Evolutionary conservation across 2,888 invertebrate species (phyloP).

Genomic region (Globia sparganii): DNA sequence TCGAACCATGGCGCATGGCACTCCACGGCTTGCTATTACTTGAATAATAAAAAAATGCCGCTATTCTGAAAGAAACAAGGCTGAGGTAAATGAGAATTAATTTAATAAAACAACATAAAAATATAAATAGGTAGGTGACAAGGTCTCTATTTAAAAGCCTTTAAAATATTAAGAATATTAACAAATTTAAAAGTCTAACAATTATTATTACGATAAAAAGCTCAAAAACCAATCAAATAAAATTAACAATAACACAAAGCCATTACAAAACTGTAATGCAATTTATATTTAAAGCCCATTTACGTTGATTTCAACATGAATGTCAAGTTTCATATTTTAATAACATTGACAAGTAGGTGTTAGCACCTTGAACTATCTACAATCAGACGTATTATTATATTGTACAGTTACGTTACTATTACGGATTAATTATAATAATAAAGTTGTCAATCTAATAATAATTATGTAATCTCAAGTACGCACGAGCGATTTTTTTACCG

Average conservation of each 20-base stretch:
- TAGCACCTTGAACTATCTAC: conserved; percentile 46
- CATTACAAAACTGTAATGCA: conserved; percentile 12
- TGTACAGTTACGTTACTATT: conserved; percentile 34
- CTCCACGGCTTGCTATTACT: too few relatives aligned
- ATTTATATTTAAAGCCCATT: conserved; percentile 21
- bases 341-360: conserved; percentile 25
- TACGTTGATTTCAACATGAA: conserved; percentile 35
- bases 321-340: conserved; percentile 33
- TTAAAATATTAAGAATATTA: neutral
- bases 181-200: neutral
- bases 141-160: neutral
- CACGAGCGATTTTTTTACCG: neutral
- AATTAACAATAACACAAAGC: conserved; percentile 9
- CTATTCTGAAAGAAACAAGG: neutral
- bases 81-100: neutral
- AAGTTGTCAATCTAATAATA: conserved; percentile 36
- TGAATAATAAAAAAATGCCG: neutral
- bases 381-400: conserved; percentile 22
- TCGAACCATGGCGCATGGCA: too few relatives aligned
- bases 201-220: neutral
- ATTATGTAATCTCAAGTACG: neutral
- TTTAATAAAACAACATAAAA: neutral
- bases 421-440: conserved; percentile 46
- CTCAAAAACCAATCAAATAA: conserved; percentile 5
- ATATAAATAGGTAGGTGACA: neutral